Base-by-base conservation (phyloP, 2,888 invertebrate species). In the Abrostola triplasia region DNA sequence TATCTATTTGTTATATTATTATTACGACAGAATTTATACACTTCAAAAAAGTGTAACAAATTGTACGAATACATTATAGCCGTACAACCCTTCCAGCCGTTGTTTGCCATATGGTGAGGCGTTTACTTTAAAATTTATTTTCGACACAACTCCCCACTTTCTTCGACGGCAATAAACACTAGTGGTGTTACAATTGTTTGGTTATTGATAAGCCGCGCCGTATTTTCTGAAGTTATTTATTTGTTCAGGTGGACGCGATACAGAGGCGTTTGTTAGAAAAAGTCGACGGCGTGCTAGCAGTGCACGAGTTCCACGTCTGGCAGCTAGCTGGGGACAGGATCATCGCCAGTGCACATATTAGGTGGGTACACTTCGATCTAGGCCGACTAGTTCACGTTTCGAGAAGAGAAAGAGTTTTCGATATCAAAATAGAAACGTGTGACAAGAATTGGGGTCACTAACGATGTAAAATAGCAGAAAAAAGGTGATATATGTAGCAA, bases 291-390 rank as follows among this genome's bases (percentile, higher is more conserved):
- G 98, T 99, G 35, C 90, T 99, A 59, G 99, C 98, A 0, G 98
- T 99, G 0, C 99, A 99, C 86, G 99, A 99, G 92, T 99, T 99
- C 88, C 99, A 99, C 89, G 98, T 99, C 9, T 99, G 99, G 99
- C 99, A 99, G 93, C 94, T 99, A 80, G 98, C 99, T 42, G 99
- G 99, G 0, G 98, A 99, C 91, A 96, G 99, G 76, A 99, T 99
- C 76, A 99, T 99, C 77, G 99, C 99, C 57, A 99, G 99, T 11
- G 99, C 99, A 6, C 99, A 99, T 88, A 98, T 99, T 86, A 97
- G 98, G 97, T 97, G 82, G 80, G 84, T 73, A 47, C 6, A 47
- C 44, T 8, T 47, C 44, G 44, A 24, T 13, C 9, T 9, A 9
- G 5, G 0, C 9, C 44, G 44, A 47, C 9, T 24, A 2, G 8